Conservation (phyloP, 2,888 invertebrate genomes). For the Muscina levida region DNA sequence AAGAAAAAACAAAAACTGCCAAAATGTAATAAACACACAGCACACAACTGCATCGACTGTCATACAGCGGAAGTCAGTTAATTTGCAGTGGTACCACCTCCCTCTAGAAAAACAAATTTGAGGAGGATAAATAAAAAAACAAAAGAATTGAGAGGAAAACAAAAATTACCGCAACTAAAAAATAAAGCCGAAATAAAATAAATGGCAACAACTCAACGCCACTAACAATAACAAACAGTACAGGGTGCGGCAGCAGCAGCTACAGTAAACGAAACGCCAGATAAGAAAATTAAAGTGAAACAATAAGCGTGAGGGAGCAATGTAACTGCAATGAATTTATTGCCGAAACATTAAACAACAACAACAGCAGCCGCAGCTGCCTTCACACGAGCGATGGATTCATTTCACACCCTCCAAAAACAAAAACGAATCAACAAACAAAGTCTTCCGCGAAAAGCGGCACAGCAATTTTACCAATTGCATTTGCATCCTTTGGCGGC, state of each 20-base stretch:
- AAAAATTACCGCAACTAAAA: slow-evolving; percentile 47
- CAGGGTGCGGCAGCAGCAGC: not conserved
- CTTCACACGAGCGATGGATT: not conserved
- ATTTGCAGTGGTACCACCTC: slow-evolving; percentile 58
- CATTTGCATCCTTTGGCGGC: slow-evolving; percentile 50
- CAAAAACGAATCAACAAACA: not conserved
- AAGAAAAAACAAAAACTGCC: slow-evolving; percentile 2
- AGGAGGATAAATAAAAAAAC: slow-evolving; percentile 31
- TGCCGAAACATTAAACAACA: slow-evolving; percentile 43
- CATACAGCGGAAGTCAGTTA: slow-evolving; percentile 60
- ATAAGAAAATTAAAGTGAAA: slow-evolving; percentile 48
- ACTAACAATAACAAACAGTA: slow-evolving; percentile 11
- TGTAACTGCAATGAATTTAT: slow-evolving; percentile 59
- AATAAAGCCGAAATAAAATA: slow-evolving; percentile 34
- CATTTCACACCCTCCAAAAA: slow-evolving; percentile 6
- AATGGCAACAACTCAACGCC: slow-evolving; percentile 22
- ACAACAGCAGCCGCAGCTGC: slow-evolving; percentile 18
- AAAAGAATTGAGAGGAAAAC: slow-evolving; percentile 45
- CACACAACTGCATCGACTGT: slow-evolving; percentile 38
- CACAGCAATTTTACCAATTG: slow-evolving; percentile 17
- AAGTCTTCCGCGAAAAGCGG: not conserved
- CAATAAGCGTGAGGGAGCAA: slow-evolving; percentile 35
- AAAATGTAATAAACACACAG: slow-evolving; percentile 23
- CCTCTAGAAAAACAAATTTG: not conserved
- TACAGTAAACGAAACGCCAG: slow-evolving; percentile 13